A percentile compares a stretch with the other conserved stretches of the same genome.
Evolutionary conservation across 2,797 vertebrate species (phyloP).

Genomic region (Macrochelys suwanniensis): DNA sequence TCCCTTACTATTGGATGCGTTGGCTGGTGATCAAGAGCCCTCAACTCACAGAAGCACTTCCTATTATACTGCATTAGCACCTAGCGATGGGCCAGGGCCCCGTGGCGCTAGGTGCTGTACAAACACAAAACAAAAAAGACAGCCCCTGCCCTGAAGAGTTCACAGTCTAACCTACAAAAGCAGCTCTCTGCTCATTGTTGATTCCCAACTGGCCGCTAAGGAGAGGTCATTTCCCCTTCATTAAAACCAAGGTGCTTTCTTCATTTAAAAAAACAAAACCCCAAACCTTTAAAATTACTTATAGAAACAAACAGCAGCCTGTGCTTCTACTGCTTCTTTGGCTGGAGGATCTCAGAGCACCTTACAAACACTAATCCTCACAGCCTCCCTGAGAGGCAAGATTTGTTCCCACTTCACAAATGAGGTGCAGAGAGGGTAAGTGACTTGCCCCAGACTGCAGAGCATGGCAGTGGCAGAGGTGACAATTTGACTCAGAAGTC

Average conservation of each 20-base stretch:
- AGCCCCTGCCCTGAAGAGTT: not conserved
- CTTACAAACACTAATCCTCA: not conserved
- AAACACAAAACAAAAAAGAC: not conserved
- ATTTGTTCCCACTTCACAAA: not conserved
- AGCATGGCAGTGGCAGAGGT: not conserved
- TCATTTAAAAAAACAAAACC: too few relatives aligned
- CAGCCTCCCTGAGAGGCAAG: not conserved
- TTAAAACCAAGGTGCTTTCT: not conserved
- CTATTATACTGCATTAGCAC: not conserved
- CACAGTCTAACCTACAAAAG: not conserved
- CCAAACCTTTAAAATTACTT: not conserved
- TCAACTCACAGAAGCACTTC: not conserved
- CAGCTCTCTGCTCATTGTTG: not conserved
- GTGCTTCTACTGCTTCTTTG: not conserved
- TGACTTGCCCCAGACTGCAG: not conserved
- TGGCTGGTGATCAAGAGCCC: not conserved
- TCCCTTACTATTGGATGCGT: too few relatives aligned
- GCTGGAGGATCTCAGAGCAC: not conserved
- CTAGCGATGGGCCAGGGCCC: not conserved
- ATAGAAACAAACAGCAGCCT: not conserved
- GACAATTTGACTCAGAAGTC: not conserved
- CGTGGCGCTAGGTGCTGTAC: not conserved
- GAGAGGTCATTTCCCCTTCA: not conserved
- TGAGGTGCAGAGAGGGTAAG: not conserved
- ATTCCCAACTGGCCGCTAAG: not conserved